phyloP scores from a whole-genome alignment of 2,113 vertebrate genomes.

The Syngnathus typhle region DNA sequence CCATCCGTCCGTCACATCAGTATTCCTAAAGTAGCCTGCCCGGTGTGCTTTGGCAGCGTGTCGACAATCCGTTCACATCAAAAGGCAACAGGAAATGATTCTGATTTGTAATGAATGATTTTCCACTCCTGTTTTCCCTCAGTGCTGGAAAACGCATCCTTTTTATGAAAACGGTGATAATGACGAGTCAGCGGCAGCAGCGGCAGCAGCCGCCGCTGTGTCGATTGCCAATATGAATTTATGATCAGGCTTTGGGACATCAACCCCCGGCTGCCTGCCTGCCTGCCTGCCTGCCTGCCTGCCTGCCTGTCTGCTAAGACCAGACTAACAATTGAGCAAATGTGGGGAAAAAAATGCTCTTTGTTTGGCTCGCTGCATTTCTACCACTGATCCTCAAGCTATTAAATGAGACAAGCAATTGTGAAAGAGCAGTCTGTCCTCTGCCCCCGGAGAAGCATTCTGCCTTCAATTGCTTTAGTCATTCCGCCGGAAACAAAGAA shows the following conservation, averaged over 20 bases:
- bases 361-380: not conserved
- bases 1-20: not conserved
- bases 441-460: not conserved
- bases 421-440: not conserved
- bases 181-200: conserved; percentile 6
- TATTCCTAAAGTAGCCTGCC: not conserved
- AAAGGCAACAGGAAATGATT: conserved; percentile 9
- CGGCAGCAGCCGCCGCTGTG: conserved; percentile 1
- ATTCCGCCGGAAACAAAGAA: conserved; percentile 4
- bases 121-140: conserved; percentile 2
- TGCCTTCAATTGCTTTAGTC: conserved; percentile 16
- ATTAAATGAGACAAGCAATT: not conserved
- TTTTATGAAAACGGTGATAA: conserved; percentile 23
- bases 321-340: conserved; percentile 14
- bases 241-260: conserved; percentile 23
- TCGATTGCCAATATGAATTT: conserved; percentile 22
- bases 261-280: too few relatives aligned
- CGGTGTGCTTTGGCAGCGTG: conserved; percentile 3
- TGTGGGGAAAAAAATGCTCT: too few relatives aligned
- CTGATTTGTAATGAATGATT: conserved; percentile 21
- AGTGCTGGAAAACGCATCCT: conserved; percentile 11
- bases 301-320: conserved; percentile 8
- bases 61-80: not conserved
- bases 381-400: not conserved
- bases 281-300: not conserved